These are phyloP conservation scores for Caenorhabditis macrosperma DNA, from an alignment of 2,888 invertebrate genomes.

Conservation along the genomic window DNA sequence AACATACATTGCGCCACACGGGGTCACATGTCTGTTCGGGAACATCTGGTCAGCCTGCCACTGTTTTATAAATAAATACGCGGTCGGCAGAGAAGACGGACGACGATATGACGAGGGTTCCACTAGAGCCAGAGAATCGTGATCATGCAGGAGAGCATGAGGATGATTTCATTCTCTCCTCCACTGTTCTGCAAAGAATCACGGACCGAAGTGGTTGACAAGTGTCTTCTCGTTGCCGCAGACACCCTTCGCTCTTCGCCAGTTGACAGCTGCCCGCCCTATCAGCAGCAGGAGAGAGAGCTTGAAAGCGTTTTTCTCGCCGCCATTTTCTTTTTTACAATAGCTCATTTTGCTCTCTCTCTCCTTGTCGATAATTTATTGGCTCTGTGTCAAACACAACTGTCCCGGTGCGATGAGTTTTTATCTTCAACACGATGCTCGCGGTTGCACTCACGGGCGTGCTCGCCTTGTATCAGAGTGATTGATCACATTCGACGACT, in stretches of 20 bases:
- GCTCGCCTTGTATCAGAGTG: neutral
- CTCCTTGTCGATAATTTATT: conserved; percentile 6
- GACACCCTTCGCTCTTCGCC: conserved; percentile 16
- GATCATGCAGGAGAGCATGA: neutral
- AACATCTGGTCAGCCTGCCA: neutral
- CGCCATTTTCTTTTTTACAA: neutral
- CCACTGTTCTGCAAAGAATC: neutral
- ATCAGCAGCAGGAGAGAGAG: conserved; percentile 10
- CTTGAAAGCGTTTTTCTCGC: conserved; percentile 18
- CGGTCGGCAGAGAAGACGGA: neutral
- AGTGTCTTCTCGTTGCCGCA: conserved; percentile 20
- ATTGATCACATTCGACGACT: neutral
- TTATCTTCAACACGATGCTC: neutral
- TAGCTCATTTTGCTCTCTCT: neutral
- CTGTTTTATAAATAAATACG: neutral
- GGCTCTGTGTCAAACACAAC: neutral
- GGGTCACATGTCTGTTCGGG: conserved; percentile 13
- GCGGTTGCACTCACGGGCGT: conserved; percentile 1
- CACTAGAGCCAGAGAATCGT: too few relatives aligned
- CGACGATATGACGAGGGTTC: too few relatives aligned
- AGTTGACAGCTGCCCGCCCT: conserved; percentile 25
- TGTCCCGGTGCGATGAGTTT: neutral
- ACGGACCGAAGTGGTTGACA: conserved; percentile 24
- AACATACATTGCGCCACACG: neutral
- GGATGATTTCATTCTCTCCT: neutral